Evolutionary conservation across 2,888 invertebrate genomes (phyloP).

Genomic region (Patella pellucida): DNA sequence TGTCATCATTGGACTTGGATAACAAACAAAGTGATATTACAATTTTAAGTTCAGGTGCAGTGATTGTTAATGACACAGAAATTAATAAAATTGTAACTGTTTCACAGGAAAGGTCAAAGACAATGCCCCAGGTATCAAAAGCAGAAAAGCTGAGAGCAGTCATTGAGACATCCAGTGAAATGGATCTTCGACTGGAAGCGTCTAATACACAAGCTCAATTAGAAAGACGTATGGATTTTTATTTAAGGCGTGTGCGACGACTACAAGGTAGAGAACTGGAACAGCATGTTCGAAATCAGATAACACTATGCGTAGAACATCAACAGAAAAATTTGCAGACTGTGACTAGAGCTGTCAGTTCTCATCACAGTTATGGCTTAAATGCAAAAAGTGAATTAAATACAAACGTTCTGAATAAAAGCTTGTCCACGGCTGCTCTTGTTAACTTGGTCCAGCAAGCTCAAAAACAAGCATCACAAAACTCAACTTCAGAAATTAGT

Average conservation of each 20-base stretch:
- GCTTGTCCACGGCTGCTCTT: constrained; percentile 74
- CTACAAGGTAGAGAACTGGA: constrained; percentile 83
- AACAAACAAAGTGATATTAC: not conserved
- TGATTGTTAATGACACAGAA: not conserved
- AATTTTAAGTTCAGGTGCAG: not conserved
- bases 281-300: constrained; percentile 84
- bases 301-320: constrained; percentile 82
- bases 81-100: constrained; percentile 6
- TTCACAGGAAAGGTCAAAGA: not conserved
- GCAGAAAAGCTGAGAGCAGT: constrained; percentile 7
- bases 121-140: constrained; percentile 8
- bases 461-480: constrained; percentile 70
- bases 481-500: constrained; percentile 20
- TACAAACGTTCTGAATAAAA: constrained; percentile 65
- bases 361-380: constrained; percentile 26
- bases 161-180: not conserved
- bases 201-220: constrained; percentile 76
- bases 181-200: not conserved
- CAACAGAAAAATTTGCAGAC: constrained; percentile 74
- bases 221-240: constrained; percentile 80
- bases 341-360: constrained; percentile 55
- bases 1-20: not conserved
- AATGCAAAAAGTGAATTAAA: constrained; percentile 48
- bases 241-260: constrained; percentile 82
- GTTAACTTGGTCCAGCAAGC: constrained; percentile 76